Conservation (phyloP, 1,140 invertebrate species). For the Drosophila rufa region DNA sequence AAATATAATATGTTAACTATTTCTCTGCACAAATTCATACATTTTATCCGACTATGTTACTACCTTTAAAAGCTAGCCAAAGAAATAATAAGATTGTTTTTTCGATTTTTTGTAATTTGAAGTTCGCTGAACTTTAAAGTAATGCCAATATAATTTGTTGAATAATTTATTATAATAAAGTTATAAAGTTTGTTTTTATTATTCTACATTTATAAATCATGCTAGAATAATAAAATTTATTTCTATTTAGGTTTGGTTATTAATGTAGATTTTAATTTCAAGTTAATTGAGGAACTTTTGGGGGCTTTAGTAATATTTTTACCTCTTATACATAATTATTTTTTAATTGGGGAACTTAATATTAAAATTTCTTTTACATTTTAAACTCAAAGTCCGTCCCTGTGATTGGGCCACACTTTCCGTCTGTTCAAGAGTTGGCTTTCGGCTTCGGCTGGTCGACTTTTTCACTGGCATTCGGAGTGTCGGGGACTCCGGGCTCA, state of each 20-base stretch:
- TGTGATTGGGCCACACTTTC: slow-evolving; percentile 44
- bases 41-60: not conserved
- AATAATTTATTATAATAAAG: slow-evolving; percentile 8
- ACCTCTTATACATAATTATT: too few species aligned
- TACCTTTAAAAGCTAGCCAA: not conserved
- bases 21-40: too few species aligned
- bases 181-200: not conserved
- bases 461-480: slow-evolving; percentile 53
- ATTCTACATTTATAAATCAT: not conserved
- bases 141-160: not conserved
- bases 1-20: too few species aligned
- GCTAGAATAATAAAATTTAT: not conserved
- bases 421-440: slow-evolving; percentile 26
- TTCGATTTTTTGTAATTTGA: not conserved
- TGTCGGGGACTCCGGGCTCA: slow-evolving; percentile 56
- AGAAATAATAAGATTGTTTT: not conserved
- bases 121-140: not conserved
- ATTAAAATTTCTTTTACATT: not conserved
- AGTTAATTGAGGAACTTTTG: not conserved
- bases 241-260: not conserved
- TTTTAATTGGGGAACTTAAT: not conserved
- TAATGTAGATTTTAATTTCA: not conserved
- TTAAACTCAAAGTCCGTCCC: not conserved
- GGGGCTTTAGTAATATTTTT: too few species aligned
- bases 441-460: slow-evolving; percentile 55